Evolutionary conservation across 2,797 vertebrate species (phyloP).

Genomic region (Melopsittacus undulatus): DNA sequence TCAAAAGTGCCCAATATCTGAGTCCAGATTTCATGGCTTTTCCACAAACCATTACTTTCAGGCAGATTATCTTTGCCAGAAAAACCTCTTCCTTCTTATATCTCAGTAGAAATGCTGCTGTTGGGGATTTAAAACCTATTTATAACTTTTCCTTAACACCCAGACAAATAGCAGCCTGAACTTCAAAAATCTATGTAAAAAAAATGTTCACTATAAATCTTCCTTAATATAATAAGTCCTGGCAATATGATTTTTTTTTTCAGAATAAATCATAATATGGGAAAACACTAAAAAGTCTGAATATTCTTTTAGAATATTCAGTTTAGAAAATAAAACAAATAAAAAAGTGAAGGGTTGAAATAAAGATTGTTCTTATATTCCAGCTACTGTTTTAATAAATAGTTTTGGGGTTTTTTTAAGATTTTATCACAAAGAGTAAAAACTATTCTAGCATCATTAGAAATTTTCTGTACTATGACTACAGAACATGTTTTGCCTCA

Average conservation of each 20-base stretch:
- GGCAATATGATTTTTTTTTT: background rate
- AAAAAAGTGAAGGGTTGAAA: background rate
- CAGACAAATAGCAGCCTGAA: background rate
- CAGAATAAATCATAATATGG: background rate
- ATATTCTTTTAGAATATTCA: background rate
- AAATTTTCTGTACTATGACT: background rate
- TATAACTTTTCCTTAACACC: background rate
- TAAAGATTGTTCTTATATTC: background rate
- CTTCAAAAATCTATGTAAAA: background rate
- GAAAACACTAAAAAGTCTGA: background rate
- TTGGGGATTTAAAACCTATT: conserved; percentile 27
- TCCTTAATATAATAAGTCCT: background rate
- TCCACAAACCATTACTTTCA: conserved; percentile 6
- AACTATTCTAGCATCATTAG: background rate
- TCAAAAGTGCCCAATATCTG: background rate
- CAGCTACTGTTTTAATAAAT: background rate
- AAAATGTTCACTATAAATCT: background rate
- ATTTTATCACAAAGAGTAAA: background rate
- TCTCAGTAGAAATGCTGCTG: background rate
- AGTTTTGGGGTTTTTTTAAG: background rate
- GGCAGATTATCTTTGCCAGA: conserved; percentile 2
- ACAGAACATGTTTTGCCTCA: background rate
- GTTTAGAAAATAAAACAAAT: background rate
- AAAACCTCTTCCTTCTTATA: conserved; percentile 3
- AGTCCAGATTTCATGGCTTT: background rate